phyloP scores from a whole-genome alignment of 2,113 vertebrate species.

The Eidolon helvum region DNA sequence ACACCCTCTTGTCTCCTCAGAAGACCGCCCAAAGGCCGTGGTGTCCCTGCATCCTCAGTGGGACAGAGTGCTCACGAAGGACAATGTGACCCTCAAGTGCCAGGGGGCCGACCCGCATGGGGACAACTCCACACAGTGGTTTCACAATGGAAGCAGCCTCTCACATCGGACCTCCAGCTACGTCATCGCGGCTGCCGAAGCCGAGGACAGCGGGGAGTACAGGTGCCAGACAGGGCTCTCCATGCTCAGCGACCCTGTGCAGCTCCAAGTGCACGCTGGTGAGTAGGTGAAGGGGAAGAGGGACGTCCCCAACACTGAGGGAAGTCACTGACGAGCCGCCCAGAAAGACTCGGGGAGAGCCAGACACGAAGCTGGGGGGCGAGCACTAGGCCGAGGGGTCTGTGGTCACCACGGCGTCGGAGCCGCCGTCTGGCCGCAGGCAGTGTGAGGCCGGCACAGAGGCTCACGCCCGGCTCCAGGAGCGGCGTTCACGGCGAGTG shows the following conservation, averaged over 20 bases:
- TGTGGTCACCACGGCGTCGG: neutral
- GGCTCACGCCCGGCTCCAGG: neutral
- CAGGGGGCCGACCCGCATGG: neutral
- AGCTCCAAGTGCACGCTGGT: neutral
- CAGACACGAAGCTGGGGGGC: neutral
- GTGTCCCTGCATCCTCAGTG: neutral
- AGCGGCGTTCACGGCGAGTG: neutral
- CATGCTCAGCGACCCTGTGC: neutral
- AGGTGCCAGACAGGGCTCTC: neutral
- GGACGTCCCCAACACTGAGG: neutral
- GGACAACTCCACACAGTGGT: slow-evolving; percentile 28
- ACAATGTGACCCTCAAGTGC: slow-evolving; percentile 43
- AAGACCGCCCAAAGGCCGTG: neutral
- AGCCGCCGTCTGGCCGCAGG: too few species aligned
- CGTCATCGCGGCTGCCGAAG: fast-evolving
- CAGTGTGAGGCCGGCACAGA: too few species aligned
- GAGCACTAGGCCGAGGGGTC: neutral
- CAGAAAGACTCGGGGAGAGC: neutral
- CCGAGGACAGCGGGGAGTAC: slow-evolving; percentile 29
- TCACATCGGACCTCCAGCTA: neutral
- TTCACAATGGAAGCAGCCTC: neutral
- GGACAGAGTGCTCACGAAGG: neutral
- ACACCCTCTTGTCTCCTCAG: neutral
- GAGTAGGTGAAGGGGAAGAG: neutral
- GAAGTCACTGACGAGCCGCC: too few species aligned